Evolutionary conservation across 1,140 invertebrate species (phyloP).

Genomic region (Trachymyrmex cornetzi): DNA sequence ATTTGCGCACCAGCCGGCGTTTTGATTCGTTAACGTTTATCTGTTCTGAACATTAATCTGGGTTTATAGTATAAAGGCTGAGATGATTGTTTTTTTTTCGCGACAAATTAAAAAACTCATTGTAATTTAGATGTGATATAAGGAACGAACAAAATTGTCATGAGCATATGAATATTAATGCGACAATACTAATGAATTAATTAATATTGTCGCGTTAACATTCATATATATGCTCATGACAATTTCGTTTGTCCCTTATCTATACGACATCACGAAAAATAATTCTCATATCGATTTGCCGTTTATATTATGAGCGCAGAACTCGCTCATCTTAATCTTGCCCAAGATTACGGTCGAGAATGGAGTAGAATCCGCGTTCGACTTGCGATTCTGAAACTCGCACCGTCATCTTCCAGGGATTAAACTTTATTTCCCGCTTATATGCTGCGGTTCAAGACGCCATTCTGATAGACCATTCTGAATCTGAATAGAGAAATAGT

Average conservation of each 20-base stretch:
- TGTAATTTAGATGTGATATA: not conserved
- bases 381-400: constrained; percentile 43
- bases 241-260: not conserved
- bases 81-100: not conserved
- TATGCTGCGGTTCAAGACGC: constrained; percentile 17
- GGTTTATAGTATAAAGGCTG: not conserved
- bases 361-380: constrained; percentile 1
- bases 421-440: constrained; percentile 59
- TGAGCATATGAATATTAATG: too few relatives aligned
- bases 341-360: constrained; percentile 17
- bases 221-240: not conserved
- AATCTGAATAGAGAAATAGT: constrained; percentile 41
- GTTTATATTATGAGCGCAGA: not conserved
- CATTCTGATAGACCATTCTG: not conserved
- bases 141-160: too few relatives aligned
- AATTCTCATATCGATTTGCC: constrained; percentile 2
- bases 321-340: constrained; percentile 11
- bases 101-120: not conserved
- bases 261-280: not conserved
- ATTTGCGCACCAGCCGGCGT: not conserved
- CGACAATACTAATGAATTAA: not conserved
- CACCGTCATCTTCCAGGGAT: constrained; percentile 38
- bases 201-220: not conserved
- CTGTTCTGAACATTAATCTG: not conserved
- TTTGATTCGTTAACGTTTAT: not conserved